Evolutionary conservation across 2,797 vertebrate species (phyloP), one percentile per base, ranked within the genome.

Genomic region (Argya squamiceps): DNA sequence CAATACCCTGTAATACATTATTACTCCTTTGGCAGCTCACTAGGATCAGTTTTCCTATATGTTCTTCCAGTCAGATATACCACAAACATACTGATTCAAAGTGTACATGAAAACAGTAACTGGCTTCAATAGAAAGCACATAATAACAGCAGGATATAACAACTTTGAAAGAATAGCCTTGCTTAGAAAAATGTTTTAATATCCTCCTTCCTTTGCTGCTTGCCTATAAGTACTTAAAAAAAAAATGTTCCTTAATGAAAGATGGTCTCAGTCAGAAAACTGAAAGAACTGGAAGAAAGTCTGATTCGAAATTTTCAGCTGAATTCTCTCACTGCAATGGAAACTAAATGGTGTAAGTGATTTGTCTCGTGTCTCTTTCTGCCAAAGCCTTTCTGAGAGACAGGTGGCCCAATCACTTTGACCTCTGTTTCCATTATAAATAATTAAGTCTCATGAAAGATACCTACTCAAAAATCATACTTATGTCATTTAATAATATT

Each of bases 171-270:
- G 64, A 89, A 83, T 29, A 85, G 44, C 29, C 29, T 13, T 27
- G 67, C 58, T 90, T 84, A 80, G 82, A 74, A 93, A 92, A 96
- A 86, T 58, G 29, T 78, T 55, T 75, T 85, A 47, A 92, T 88
- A 70, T 83, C 52, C 30, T 88, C 22, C 34, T 86, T 49, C 39
- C 62, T 52, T 87, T 79, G 64, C n/a, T 67, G 78, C 41, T 88
- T 80, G 47, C 52, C 56, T 84, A 22, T 22, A 88, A 88, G 58
- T n/a, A 47, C 9, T 71, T 12, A 1, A 39, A 52, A 52, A n/a
- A 65, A 69, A 56, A 30, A 10, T 12, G 13, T 47, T 83, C 65
- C 21, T 52, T 53, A 10, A 6, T 29, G 65, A 58, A 85, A 65
- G 26, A 43, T 74, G 34, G 14, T 67, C 56, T 94, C 47, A 67